Conservation (phyloP, 2,797 vertebrate genomes). For the Chrysocyon brachyurus region DNA sequence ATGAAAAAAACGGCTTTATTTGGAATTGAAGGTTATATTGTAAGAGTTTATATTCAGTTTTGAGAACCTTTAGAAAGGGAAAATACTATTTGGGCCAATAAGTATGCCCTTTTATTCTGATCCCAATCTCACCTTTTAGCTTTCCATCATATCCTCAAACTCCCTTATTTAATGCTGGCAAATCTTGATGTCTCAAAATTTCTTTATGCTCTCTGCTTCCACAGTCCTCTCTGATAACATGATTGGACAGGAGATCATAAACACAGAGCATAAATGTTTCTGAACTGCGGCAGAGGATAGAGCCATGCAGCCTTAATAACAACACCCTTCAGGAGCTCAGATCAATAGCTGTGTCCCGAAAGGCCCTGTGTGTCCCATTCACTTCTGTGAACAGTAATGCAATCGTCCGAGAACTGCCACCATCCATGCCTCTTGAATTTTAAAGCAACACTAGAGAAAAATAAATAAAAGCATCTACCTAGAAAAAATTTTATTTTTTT, state of each 20-base stretch:
- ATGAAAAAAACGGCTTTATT: slow-evolving; percentile 67
- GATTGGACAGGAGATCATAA: slow-evolving; percentile 77
- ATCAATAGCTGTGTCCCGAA: slow-evolving; percentile 62
- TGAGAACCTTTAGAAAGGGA: slow-evolving; percentile 58
- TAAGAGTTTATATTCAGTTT: slow-evolving; percentile 65
- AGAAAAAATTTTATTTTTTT: background rate
- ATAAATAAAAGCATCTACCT: background rate
- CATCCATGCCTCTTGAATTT: slow-evolving; percentile 41
- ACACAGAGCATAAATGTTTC: slow-evolving; percentile 66
- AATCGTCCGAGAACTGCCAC: background rate
- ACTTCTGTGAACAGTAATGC: slow-evolving; percentile 66
- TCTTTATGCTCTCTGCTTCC: slow-evolving; percentile 69
- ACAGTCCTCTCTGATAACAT: slow-evolving; percentile 71
- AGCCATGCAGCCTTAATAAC: slow-evolving; percentile 62
- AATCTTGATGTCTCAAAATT: slow-evolving; percentile 56
- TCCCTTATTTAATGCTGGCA: slow-evolving; percentile 65
- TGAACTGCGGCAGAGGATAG: slow-evolving; percentile 39
- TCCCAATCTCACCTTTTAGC: slow-evolving; percentile 67
- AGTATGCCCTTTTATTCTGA: slow-evolving; percentile 28
- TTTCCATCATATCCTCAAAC: slow-evolving; percentile 62
- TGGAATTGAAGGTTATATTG: slow-evolving; percentile 68
- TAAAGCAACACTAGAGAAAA: background rate
- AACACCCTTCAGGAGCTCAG: slow-evolving; percentile 39
- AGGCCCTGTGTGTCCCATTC: background rate
- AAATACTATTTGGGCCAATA: slow-evolving; percentile 47